Evolutionary conservation across 1,140 invertebrate genomes (phyloP).

Genomic region (Heliconius melpomene): DNA sequence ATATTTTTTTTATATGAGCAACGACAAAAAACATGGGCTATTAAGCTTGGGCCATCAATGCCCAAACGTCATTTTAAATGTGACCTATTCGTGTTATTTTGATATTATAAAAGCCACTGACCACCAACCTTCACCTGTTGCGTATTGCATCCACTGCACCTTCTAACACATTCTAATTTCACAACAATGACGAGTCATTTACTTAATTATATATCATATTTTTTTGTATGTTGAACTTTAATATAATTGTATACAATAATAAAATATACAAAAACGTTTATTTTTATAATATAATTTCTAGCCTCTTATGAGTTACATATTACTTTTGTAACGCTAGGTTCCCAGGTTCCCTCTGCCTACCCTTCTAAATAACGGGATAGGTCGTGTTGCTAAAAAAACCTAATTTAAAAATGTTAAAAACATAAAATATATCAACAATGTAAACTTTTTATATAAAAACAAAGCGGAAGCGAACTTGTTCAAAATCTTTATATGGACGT

Average conservation of each 20-base stretch:
- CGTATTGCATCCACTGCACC: slow-evolving; percentile 36
- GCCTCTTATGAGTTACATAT: too few relatives aligned
- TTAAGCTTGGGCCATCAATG: not conserved
- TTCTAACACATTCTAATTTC: slow-evolving; percentile 48
- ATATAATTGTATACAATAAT: not conserved
- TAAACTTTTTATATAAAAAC: not conserved
- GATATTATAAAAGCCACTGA: slow-evolving; percentile 19
- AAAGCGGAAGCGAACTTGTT: not conserved
- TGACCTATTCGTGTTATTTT: slow-evolving; percentile 4
- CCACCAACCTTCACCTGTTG: slow-evolving; percentile 41
- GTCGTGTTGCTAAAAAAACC: too few relatives aligned
- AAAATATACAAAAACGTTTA: too few relatives aligned
- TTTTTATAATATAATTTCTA: too few relatives aligned
- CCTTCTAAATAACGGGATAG: too few relatives aligned
- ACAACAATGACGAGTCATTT: slow-evolving; percentile 31
- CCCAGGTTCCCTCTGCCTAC: too few relatives aligned
- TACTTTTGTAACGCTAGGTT: too few relatives aligned
- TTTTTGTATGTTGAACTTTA: not conserved
- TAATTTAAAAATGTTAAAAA: too few relatives aligned
- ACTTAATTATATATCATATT: slow-evolving; percentile 22
- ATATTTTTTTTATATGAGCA: too few relatives aligned
- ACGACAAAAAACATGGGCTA: not conserved
- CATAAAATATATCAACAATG: not conserved
- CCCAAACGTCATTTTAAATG: slow-evolving; percentile 5
- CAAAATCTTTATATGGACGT: not conserved